Evolutionary conservation across 2,888 invertebrate genomes (phyloP).

Genomic region (Tipula unca): DNA sequence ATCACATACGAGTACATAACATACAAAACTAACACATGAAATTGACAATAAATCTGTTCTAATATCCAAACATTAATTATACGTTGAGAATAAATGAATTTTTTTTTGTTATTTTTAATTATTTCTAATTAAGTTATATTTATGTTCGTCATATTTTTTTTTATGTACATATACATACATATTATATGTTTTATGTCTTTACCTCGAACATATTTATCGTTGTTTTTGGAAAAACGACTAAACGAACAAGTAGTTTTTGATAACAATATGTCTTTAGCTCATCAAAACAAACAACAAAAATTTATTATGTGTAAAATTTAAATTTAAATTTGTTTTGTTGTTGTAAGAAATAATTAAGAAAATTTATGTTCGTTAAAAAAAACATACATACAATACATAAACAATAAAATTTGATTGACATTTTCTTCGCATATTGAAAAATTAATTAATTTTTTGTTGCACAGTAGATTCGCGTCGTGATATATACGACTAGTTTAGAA

Average conservation of each 20-base stretch:
- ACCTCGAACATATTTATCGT: not conserved
- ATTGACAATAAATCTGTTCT: not conserved
- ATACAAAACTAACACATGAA: no score
- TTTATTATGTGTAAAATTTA: not conserved
- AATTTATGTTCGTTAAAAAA: not conserved
- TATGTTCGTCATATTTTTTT: not conserved
- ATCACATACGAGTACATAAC: no score
- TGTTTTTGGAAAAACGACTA: not conserved
- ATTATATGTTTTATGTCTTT: not conserved
- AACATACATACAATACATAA: not conserved
- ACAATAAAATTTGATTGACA: not conserved
- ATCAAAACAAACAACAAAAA: not conserved
- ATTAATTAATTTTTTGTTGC: not conserved
- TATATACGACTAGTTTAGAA: no score
- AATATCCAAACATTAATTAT: not conserved
- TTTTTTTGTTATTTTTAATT: not conserved
- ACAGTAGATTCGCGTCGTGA: not conserved
- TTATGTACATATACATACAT: no score
- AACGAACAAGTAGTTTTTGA: conserved; percentile 1
- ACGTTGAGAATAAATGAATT: not conserved
- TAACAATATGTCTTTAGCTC: not conserved
- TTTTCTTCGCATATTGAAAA: not conserved
- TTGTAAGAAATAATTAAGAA: not conserved
- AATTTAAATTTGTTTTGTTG: not conserved
- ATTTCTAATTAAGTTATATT: not conserved